Percentiles rank a stretch among this genome's conserved stretches.
These are phyloP conservation scores for Drosophila ogumai DNA, from an alignment of 1,140 invertebrate species.

Conservation along the genomic window DNA sequence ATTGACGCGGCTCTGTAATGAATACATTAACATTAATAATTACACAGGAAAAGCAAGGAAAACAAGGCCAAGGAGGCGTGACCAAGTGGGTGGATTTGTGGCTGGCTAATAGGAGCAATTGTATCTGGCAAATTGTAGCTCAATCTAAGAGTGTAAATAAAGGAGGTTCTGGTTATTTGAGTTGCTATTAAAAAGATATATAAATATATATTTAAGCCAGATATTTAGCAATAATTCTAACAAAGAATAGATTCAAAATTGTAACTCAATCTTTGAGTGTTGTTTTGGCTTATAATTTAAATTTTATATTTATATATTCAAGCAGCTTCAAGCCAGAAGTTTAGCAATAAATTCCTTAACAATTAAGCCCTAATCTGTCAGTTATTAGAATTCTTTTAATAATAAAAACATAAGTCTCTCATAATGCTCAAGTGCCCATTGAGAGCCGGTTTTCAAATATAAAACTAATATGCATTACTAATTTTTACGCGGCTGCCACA, in stretches of 20 bases:
- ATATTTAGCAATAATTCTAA: no score
- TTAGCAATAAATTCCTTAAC: neutral
- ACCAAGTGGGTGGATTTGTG: constrained; percentile 3
- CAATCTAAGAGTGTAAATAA: neutral
- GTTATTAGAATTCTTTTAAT: neutral
- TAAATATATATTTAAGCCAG: no score
- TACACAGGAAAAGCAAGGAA: constrained; percentile 18
- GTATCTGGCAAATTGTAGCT: neutral
- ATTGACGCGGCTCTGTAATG: constrained; percentile 57
- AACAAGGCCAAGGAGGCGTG: constrained; percentile 2
- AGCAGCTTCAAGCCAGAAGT: neutral
- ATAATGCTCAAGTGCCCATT: neutral
- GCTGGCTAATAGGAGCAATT: constrained; percentile 9
- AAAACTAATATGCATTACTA: constrained; percentile 16
- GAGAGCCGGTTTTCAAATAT: neutral
- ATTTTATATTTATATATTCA: no score
- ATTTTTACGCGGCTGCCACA: constrained; percentile 1
- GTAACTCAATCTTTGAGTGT: neutral
- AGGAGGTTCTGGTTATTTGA: no score
- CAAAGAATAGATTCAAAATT: no score
- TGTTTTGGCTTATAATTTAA: no score
- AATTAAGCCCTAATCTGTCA: constrained; percentile 1
- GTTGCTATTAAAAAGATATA: no score
- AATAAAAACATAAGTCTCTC: neutral
- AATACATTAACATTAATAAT: constrained; percentile 83